Percentiles rank a stretch among this genome's conserved stretches.
phyloP scores from a whole-genome alignment of 2,797 vertebrate species.

The Lepilemur ruficaudatus region DNA sequence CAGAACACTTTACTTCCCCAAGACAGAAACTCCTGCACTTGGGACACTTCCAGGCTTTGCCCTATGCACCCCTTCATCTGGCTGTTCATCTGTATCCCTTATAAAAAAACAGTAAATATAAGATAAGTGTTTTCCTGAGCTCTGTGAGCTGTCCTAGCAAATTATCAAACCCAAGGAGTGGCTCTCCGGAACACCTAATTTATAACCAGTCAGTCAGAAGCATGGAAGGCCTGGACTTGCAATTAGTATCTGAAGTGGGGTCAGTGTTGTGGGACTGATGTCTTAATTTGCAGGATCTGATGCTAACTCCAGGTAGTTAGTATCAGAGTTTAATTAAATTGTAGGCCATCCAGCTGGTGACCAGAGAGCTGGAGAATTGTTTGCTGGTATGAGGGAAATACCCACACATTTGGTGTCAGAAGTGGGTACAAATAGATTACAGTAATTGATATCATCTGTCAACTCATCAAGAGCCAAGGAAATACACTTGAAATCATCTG shows the following conservation, averaged over 20 bases:
- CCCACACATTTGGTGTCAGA: not conserved
- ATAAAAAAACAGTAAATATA: not conserved
- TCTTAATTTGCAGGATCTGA: not conserved
- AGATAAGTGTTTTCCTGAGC: not conserved
- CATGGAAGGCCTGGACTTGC: not conserved
- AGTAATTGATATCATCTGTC: not conserved
- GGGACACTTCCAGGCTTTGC: not conserved
- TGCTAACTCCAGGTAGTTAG: not conserved
- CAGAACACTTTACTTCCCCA: not conserved
- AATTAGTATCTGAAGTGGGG: not conserved
- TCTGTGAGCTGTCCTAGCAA: not conserved
- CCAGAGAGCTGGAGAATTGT: not conserved
- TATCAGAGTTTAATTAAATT: not conserved
- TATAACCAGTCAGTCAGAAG: not conserved
- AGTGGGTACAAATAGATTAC: not conserved
- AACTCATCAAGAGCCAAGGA: slow-evolving; percentile 17
- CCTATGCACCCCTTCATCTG: not conserved
- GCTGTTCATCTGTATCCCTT: not conserved
- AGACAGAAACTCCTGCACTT: not conserved
- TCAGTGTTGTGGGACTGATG: not conserved
- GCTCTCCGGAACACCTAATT: not conserved
- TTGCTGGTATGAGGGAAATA: not conserved
- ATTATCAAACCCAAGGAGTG: not conserved
- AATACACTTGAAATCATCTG: not conserved
- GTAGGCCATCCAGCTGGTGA: not conserved